A percentile compares a stretch with the other conserved stretches of the same genome.
Conservation (phyloP, 2,888 invertebrate species). For the Parnassius apollo region DNA sequence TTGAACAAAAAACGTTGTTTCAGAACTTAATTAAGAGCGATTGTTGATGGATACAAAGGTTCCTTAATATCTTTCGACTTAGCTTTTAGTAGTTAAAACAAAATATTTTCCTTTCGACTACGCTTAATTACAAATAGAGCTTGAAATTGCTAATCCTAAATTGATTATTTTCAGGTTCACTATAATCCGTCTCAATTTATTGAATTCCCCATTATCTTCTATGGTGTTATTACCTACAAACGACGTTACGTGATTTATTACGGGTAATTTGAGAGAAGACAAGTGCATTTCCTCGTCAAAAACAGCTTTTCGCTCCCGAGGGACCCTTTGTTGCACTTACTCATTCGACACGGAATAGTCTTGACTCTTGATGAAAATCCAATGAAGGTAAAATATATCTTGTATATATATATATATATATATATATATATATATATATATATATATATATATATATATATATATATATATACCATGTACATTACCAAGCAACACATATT, state of each 20-base stretch:
- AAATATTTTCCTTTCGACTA: not conserved
- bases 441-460: too few relatives aligned
- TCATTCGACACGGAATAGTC: slow-evolving; percentile 47
- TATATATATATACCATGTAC: too few relatives aligned
- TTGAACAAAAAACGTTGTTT: too few relatives aligned
- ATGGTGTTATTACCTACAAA: slow-evolving; percentile 35
- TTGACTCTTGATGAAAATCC: slow-evolving; percentile 36
- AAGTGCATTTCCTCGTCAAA: slow-evolving; percentile 46
- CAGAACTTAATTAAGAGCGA: too few relatives aligned
- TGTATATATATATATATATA: too few relatives aligned
- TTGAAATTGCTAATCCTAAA: not conserved
- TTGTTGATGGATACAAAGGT: too few relatives aligned
- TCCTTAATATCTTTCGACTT: too few relatives aligned
- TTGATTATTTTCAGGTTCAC: slow-evolving; percentile 18
- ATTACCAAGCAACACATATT: too few relatives aligned
- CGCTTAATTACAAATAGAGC: not conserved
- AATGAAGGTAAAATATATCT: slow-evolving; percentile 4
- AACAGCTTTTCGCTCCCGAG: slow-evolving; percentile 46
- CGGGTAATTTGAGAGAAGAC: slow-evolving; percentile 47
- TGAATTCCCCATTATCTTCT: slow-evolving; percentile 30
- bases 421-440: too few relatives aligned
- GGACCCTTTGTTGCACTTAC: slow-evolving; percentile 48
- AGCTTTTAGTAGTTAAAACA: too few relatives aligned
- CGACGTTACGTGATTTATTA: slow-evolving; percentile 49
- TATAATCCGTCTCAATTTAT: slow-evolving; percentile 32